Evolutionary conservation across 92 coral and sea anemone species (phyloP), one percentile per base, ranked within the genome.

Genomic region (Paragorgia papillata): DNA sequence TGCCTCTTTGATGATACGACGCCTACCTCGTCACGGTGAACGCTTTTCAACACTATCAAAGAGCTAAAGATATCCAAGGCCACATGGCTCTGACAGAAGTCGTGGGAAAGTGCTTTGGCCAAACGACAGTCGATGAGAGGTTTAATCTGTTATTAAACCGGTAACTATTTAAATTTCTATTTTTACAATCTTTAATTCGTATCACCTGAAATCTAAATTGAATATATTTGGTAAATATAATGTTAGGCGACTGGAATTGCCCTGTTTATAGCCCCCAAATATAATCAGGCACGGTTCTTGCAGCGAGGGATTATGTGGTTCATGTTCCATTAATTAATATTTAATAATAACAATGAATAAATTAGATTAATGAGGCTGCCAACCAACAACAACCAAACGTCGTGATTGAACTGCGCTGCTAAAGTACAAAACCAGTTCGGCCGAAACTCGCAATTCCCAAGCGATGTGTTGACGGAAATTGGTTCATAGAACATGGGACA

Each of bases 1-100:
- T 66, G 74, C 56, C 29, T 66, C 74, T 40, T 66, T 32, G 22
- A 43, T 51, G 9, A n/a, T 1, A 29, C 29, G 41, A 66, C 74
- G 74, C 74, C 74, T 31, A 66, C 74, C 15, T 67, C 30, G 74
- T 67, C 57, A 67, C 39, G 74, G 74, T 44, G 32, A 22, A 1
- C 22, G 26, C 57, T 46, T 67, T 67, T 67, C 33, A 67, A 67
- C 74, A 67, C 74, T 67, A 6, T 9, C 53, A 6, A 9, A 46
- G n/a, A 46, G 15, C 9, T 7, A 15, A 46, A 46, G 53, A 46
- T 46, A 46, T 46, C 12, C 15, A 46, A 46, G n/a, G n/a, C 17
- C 53, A 46, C 53, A 46, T 46, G 53, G 53, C 14, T 46, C n/a
- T 46, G n/a, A 46, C n/a, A 46, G 53, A 46, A 6, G 53, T n/a